A percentile compares a stretch with the other conserved stretches of the same genome.
phyloP scores from a whole-genome alignment of 2,888 invertebrate genomes.

The Linyphia triangularis region DNA sequence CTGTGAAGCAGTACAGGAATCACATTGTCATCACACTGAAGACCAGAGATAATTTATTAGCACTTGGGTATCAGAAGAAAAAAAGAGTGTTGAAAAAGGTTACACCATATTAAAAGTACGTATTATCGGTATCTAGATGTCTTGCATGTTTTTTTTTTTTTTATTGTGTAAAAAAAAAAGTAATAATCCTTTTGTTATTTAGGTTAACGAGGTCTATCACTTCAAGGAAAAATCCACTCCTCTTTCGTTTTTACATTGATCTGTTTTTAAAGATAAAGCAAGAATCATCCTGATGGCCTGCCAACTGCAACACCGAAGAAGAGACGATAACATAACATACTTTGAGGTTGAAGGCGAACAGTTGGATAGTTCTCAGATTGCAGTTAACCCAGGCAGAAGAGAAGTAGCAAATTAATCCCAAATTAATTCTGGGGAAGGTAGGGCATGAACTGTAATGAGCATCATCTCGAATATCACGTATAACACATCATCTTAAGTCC shows the following conservation, averaged over 20 bases:
- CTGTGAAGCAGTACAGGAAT: conserved; percentile 72
- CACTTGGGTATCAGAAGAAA: conserved; percentile 77
- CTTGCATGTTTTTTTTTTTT: too few species aligned
- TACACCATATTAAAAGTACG: too few species aligned
- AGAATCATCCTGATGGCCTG: conserved; percentile 77
- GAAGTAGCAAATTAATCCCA: conserved; percentile 74
- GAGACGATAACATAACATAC: conserved; percentile 75
- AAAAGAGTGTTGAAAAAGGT: conserved; percentile 76
- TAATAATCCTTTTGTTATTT: conserved; percentile 71
- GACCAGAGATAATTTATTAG: conserved; percentile 77
- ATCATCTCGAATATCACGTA: background rate
- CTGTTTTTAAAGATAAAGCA: conserved; percentile 30
- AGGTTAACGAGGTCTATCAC: too few species aligned
- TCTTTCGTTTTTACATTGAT: too few species aligned
- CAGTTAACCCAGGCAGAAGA: conserved; percentile 76
- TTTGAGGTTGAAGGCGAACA: background rate
- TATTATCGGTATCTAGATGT: too few species aligned
- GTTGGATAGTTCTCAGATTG: conserved; percentile 67
- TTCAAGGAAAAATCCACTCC: too few species aligned
- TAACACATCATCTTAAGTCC: too few species aligned
- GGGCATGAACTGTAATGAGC: conserved; percentile 6
- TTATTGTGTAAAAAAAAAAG: too few species aligned
- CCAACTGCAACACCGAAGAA: conserved; percentile 70
- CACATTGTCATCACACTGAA: conserved; percentile 76
- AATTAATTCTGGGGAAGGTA: conserved; percentile 76